Conservation (phyloP, 1,140 invertebrate genomes). For the Saccostrea echinata region DNA sequence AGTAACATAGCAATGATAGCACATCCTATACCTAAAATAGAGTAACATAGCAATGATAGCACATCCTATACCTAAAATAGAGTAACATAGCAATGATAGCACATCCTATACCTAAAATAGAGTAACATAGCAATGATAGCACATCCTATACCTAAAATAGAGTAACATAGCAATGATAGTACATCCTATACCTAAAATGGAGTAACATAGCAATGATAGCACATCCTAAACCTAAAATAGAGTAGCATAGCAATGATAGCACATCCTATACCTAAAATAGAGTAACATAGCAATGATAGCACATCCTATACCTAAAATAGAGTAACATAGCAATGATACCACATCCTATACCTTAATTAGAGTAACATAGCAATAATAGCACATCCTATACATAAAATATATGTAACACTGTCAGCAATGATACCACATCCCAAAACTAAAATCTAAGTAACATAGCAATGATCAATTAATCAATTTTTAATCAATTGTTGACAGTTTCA, state of each 20-base stretch:
- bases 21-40: background rate
- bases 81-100: conserved; percentile 68
- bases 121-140: no score
- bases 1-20: background rate
- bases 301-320: background rate
- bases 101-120: conserved; percentile 72
- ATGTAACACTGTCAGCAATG: no score
- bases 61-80: background rate
- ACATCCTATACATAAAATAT: background rate
- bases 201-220: background rate
- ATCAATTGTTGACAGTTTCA: no score
- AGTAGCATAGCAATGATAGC: background rate
- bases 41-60: background rate
- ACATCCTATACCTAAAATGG: conserved; percentile 71
- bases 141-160: background rate
- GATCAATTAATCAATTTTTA: background rate
- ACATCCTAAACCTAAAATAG: background rate
- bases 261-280: background rate
- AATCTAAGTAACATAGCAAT: background rate
- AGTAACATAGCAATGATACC: conserved; percentile 68
- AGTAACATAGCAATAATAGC: no score
- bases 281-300: background rate
- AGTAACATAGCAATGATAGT: conserved; percentile 68
- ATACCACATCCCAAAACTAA: conserved; percentile 75
- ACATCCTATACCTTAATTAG: conserved; percentile 71